Conservation (phyloP, 1,140 invertebrate species). For the Leptinotarsa undecemlineata region DNA sequence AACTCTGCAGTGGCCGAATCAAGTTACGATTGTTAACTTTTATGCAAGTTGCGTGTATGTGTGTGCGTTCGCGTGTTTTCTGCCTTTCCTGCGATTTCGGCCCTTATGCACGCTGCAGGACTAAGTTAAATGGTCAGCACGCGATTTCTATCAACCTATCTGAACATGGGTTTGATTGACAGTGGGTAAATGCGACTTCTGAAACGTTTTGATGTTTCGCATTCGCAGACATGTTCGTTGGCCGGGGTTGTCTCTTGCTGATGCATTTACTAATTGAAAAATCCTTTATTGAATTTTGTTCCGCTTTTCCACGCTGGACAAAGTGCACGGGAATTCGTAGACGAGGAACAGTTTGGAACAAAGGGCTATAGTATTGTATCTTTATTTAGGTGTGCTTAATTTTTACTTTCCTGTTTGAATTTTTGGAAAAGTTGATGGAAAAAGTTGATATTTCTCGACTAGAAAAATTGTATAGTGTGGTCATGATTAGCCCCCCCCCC, state of each 20-base stretch:
- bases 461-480: too few relatives aligned
- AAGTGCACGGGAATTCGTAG: too few relatives aligned
- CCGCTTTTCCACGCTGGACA: too few relatives aligned
- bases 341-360: too few relatives aligned
- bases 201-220: conserved; percentile 32
- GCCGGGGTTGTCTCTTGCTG: conserved; percentile 9
- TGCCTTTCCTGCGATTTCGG: conserved; percentile 26
- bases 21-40: conserved; percentile 35
- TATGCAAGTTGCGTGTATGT: conserved; percentile 40
- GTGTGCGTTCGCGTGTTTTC: conserved; percentile 35
- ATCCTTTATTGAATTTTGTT: background rate
- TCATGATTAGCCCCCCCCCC: too few relatives aligned
- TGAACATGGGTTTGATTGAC: conserved; percentile 42
- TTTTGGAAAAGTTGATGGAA: too few relatives aligned
- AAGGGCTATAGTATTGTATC: too few relatives aligned
- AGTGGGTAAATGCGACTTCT: conserved; percentile 40
- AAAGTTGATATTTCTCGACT: too few relatives aligned
- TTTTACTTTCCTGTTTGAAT: too few relatives aligned
- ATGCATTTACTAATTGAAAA: background rate
- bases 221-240: conserved; percentile 16
- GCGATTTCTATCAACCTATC: conserved; percentile 38
- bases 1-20: conserved; percentile 20
- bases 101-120: conserved; percentile 27
- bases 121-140: conserved; percentile 33
- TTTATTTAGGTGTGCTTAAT: too few relatives aligned